Evolutionary conservation across 2,888 invertebrate species (phyloP).

Genomic region (Heteromurus nitidus): DNA sequence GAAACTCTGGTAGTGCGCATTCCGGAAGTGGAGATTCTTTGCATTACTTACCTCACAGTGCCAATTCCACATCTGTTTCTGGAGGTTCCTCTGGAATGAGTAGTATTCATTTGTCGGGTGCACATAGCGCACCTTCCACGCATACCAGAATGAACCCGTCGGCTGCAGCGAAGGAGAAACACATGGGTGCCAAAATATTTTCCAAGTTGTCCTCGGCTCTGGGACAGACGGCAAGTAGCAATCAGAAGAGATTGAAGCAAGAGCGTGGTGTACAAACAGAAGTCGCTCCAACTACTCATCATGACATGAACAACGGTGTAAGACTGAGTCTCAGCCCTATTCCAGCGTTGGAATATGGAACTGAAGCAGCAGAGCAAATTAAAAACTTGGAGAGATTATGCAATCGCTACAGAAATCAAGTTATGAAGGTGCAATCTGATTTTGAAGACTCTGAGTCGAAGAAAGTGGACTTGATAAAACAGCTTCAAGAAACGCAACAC

Average conservation of each 20-base stretch:
- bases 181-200: slow-evolving; percentile 71
- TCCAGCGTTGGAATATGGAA: slow-evolving; percentile 54
- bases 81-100: slow-evolving; percentile 49
- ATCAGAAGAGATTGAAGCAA: slow-evolving; percentile 70
- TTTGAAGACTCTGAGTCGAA: slow-evolving; percentile 77
- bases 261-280: slow-evolving; percentile 71
- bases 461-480: slow-evolving; percentile 81
- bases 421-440: slow-evolving; percentile 69
- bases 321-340: slow-evolving; percentile 62
- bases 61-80: slow-evolving; percentile 46
- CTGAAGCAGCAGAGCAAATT: slow-evolving; percentile 67
- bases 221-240: slow-evolving; percentile 72
- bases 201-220: slow-evolving; percentile 71
- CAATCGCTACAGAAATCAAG: slow-evolving; percentile 67
- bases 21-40: slow-evolving; percentile 73
- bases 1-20: slow-evolving; percentile 63
- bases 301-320: slow-evolving; percentile 15
- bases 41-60: slow-evolving; percentile 63
- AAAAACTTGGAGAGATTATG: slow-evolving; percentile 67
- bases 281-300: background rate
- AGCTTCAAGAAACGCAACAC: slow-evolving; percentile 85
- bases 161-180: slow-evolving; percentile 55
- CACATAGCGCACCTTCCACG: slow-evolving; percentile 47
- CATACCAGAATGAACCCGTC: slow-evolving; percentile 44
- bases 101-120: slow-evolving; percentile 47